phyloP scores from a whole-genome alignment of 2,113 vertebrate genomes.

The Haemorhous mexicanus region DNA sequence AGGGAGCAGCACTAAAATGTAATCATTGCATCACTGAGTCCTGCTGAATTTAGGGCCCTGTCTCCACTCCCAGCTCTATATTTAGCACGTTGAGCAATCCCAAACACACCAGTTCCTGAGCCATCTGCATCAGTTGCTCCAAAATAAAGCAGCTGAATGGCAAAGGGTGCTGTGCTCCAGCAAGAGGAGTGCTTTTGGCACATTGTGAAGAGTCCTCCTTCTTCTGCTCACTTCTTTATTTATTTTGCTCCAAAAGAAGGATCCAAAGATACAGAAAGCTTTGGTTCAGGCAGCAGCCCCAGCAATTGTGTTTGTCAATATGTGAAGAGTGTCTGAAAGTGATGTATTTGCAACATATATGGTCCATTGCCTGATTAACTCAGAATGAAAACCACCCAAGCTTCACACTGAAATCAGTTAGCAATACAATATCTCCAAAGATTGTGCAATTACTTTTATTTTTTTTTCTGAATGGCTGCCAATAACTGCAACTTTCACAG shows the following conservation, averaged over 20 bases:
- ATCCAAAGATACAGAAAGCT: background rate
- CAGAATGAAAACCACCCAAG: slow-evolving; percentile 68
- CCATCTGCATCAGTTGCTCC: slow-evolving; percentile 25
- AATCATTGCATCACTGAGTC: background rate
- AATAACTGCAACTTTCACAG: slow-evolving; percentile 74
- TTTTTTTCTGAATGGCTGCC: slow-evolving; percentile 69
- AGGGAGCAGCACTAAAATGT: background rate
- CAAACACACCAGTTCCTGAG: background rate
- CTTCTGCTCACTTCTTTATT: background rate
- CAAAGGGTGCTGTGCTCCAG: background rate
- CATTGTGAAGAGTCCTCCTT: background rate
- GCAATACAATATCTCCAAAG: slow-evolving; percentile 67
- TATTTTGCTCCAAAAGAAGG: background rate
- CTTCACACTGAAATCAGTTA: slow-evolving; percentile 64
- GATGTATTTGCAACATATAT: slow-evolving; percentile 57
- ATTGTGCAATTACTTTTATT: slow-evolving; percentile 70
- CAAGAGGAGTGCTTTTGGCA: slow-evolving; percentile 14
- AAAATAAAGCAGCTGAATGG: background rate
- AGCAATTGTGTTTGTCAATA: slow-evolving; percentile 66
- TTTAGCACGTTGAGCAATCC: background rate
- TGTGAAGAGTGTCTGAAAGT: slow-evolving; percentile 37
- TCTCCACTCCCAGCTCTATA: background rate
- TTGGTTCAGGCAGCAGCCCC: slow-evolving; percentile 2
- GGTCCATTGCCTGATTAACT: slow-evolving; percentile 71
- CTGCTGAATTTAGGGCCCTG: background rate